Evolutionary conservation across 2,888 invertebrate genomes (phyloP).

Genomic region (Zhuqinia jingwanae): DNA sequence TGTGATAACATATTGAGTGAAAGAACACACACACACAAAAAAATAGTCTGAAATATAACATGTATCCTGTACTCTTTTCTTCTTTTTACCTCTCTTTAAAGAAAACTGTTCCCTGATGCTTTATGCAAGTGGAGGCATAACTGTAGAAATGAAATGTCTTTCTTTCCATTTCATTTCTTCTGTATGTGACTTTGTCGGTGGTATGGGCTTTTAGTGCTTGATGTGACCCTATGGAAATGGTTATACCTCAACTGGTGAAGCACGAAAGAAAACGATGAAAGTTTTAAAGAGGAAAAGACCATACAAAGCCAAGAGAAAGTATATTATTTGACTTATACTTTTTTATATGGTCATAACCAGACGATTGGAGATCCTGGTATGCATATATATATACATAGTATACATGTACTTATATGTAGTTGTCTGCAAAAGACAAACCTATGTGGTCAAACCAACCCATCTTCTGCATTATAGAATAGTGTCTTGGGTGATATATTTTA

Average conservation of each 20-base stretch:
- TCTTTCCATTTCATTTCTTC: constrained; percentile 8
- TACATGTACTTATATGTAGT: too few species aligned
- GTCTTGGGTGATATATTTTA: too few species aligned
- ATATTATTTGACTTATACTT: too few species aligned
- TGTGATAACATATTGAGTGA: neutral
- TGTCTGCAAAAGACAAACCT: neutral
- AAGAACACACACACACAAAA: neutral
- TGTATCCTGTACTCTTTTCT: too few species aligned
- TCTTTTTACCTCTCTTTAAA: too few species aligned
- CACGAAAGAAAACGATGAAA: constrained; percentile 17
- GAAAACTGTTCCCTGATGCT: too few species aligned
- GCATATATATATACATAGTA: too few species aligned
- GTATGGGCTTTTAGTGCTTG: neutral
- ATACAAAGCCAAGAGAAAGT: neutral
- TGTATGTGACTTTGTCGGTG: neutral
- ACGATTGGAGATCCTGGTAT: too few species aligned
- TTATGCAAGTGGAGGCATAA: neutral
- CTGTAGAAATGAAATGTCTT: neutral
- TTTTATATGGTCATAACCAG: too few species aligned
- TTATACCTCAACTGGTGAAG: constrained; percentile 6
- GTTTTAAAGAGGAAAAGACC: neutral
- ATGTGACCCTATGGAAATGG: constrained; percentile 27
- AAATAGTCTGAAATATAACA: too few species aligned
- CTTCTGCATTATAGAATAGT: too few species aligned
- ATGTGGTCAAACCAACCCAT: constrained; percentile 6